These are phyloP conservation scores for Equus przewalskii DNA, from an alignment of 2,113 vertebrate genomes.

Conservation along the genomic window DNA sequence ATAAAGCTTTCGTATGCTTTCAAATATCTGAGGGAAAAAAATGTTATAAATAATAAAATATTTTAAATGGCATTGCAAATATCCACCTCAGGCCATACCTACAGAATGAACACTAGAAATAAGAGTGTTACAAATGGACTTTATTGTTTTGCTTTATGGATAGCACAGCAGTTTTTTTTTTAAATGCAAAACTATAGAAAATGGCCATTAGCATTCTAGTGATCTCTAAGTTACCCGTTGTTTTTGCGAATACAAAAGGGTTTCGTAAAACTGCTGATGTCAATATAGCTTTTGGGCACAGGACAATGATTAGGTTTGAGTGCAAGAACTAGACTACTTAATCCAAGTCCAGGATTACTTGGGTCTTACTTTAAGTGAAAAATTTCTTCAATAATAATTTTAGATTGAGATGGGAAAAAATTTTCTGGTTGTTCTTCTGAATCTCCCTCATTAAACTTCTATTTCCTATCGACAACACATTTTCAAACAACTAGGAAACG, in stretches of 20 bases:
- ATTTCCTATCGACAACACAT: conserved; percentile 65
- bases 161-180: neutral
- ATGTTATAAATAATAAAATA: conserved; percentile 74
- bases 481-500: conserved; percentile 48
- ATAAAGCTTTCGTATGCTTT: conserved; percentile 5
- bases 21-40: conserved; percentile 27
- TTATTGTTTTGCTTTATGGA: conserved; percentile 58
- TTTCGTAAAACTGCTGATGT: conserved; percentile 52
- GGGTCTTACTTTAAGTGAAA: conserved; percentile 82
- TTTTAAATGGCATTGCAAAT: conserved; percentile 61
- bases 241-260: neutral
- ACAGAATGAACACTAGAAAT: conserved; percentile 30
- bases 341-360: neutral
- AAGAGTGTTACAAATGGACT: conserved; percentile 36
- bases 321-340: conserved; percentile 58
- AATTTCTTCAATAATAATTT: conserved; percentile 73
- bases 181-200: conserved; percentile 14
- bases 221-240: conserved; percentile 41
- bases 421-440: conserved; percentile 62
- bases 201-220: neutral
- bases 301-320: neutral
- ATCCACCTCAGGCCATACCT: neutral
- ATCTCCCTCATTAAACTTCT: conserved; percentile 80
- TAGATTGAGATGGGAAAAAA: conserved; percentile 66
- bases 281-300: neutral